These are phyloP conservation scores for Argopecten irradians DNA, from an alignment of 1,140 invertebrate species.

Conservation along the genomic window DNA sequence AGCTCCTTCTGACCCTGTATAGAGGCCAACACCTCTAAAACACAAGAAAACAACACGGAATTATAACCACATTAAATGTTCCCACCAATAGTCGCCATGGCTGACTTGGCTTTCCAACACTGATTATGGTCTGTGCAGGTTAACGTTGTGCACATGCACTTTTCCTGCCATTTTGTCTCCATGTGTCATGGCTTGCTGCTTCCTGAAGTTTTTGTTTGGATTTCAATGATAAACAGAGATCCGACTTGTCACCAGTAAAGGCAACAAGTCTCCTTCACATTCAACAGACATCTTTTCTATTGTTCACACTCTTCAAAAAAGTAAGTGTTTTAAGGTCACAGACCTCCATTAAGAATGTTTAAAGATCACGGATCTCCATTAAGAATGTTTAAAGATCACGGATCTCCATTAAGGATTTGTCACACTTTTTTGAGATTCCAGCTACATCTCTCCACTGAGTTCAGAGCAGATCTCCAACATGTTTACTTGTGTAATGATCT, in stretches of 20 bases:
- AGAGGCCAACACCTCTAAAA: too few relatives aligned
- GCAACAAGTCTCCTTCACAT: background rate
- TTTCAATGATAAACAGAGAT: background rate
- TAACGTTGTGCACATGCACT: too few relatives aligned
- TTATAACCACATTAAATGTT: too few relatives aligned
- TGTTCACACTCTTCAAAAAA: background rate
- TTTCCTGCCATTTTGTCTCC: background rate
- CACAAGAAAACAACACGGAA: too few relatives aligned
- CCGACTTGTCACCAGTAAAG: background rate
- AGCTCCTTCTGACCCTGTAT: too few relatives aligned
- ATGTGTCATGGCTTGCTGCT: background rate
- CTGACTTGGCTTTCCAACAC: too few relatives aligned
- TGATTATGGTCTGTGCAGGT: background rate
- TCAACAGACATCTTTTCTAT: background rate
- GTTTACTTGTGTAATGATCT: background rate
- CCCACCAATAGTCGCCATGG: too few relatives aligned
- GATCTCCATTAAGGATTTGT: too few relatives aligned
- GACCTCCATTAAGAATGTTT: background rate
- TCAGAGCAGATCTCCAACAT: background rate
- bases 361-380: background rate
- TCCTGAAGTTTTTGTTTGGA: background rate
- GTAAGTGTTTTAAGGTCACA: background rate
- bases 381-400: background rate
- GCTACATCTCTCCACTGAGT: too few relatives aligned
- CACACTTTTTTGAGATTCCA: too few relatives aligned